A percentile compares a stretch with the other conserved stretches of the same genome.
These are phyloP conservation scores for Leptopilina clavipes DNA, from an alignment of 1,140 invertebrate species.

Conservation along the genomic window DNA sequence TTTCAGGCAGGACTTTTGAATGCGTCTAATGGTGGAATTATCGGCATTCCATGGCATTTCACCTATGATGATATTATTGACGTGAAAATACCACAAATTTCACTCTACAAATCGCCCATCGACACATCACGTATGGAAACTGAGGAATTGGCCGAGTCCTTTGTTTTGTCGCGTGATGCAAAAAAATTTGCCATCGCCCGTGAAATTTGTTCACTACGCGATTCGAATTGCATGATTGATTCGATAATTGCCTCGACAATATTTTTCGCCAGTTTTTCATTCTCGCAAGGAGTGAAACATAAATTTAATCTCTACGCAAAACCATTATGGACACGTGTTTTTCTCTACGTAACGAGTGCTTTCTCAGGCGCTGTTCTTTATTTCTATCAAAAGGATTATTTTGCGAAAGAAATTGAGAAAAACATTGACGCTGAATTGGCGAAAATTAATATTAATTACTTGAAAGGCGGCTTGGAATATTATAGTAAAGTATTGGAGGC, in stretches of 20 bases:
- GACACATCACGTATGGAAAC: slow-evolving; percentile 79
- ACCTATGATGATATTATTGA: slow-evolving; percentile 66
- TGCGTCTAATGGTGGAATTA: slow-evolving; percentile 73
- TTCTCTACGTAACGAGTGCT: slow-evolving; percentile 41
- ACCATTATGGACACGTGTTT: slow-evolving; percentile 64
- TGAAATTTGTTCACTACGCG: slow-evolving; percentile 79
- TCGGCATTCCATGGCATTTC: slow-evolving; percentile 82
- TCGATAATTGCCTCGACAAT: slow-evolving; percentile 60
- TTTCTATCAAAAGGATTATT: slow-evolving; percentile 79
- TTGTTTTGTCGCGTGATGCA: slow-evolving; percentile 83
- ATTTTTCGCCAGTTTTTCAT: slow-evolving; percentile 71
- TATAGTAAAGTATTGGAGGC: slow-evolving; percentile 83
- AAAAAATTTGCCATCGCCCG: slow-evolving; percentile 86
- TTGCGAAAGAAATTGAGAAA: slow-evolving; percentile 78
- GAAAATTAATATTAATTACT: slow-evolving; percentile 77
- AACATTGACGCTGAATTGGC: slow-evolving; percentile 78
- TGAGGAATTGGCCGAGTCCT: slow-evolving; percentile 77
- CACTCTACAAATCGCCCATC: slow-evolving; percentile 75
- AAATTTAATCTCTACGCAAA: slow-evolving; percentile 76
- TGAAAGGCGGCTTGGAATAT: slow-evolving; percentile 83
- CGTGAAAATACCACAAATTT: slow-evolving; percentile 72
- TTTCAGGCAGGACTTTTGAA: slow-evolving; percentile 74
- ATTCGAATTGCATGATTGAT: slow-evolving; percentile 71
- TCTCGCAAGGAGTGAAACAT: slow-evolving; percentile 42
- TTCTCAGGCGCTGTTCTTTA: slow-evolving; percentile 67